These are phyloP conservation scores for Cryptomyrus ogoouensis DNA, from an alignment of 2,113 vertebrate species.

Conservation along the genomic window DNA sequence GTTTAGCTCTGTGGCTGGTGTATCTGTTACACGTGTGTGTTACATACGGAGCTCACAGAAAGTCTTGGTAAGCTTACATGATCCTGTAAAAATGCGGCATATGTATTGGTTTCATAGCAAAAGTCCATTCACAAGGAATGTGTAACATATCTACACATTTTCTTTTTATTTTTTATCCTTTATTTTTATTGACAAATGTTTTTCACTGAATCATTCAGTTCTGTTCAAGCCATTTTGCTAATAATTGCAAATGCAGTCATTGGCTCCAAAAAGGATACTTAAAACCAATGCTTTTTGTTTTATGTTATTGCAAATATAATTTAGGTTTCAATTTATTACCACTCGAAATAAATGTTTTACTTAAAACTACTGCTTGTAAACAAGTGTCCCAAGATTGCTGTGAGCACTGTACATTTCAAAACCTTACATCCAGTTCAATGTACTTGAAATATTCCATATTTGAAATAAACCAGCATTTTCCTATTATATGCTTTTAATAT, in stretches of 20 bases:
- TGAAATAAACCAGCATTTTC: not conserved
- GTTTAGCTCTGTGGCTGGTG: not conserved
- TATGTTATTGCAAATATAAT: not conserved
- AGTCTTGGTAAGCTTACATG: no score
- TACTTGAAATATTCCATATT: not conserved
- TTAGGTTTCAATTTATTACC: not conserved
- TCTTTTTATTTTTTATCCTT: not conserved
- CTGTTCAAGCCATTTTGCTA: no score
- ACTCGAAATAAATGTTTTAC: not conserved
- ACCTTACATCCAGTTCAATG: not conserved
- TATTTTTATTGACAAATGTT: not conserved
- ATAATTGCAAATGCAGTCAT: no score
- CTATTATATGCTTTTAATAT: not conserved
- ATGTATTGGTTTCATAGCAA: no score
- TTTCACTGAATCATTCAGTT: no score
- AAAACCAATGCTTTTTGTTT: not conserved
- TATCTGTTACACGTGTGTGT: not conserved
- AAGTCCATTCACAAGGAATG: no score
- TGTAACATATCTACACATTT: no score
- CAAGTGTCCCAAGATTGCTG: not conserved
- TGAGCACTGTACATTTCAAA: not conserved
- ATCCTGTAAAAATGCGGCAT: no score
- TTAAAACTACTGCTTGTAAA: not conserved
- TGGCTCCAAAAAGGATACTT: not conserved
- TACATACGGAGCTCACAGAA: not conserved